Evolutionary conservation across 1,140 invertebrate genomes (phyloP).

Genomic region (Drosophila teissieri): DNA sequence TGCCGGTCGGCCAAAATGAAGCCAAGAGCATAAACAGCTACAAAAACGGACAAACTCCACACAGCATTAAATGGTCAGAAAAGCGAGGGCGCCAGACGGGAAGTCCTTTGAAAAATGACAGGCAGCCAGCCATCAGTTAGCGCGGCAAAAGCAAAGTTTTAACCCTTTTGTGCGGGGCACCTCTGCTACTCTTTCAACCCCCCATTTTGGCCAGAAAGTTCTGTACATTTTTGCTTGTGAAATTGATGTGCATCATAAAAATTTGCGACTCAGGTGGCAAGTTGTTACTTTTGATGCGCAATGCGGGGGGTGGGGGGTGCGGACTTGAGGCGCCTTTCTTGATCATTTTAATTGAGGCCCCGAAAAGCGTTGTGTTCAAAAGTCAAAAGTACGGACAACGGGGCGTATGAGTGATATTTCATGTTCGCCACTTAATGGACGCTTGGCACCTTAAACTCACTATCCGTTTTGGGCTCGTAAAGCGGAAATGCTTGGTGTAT

Average conservation of each 20-base stretch:
- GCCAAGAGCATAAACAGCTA: conserved; percentile 37
- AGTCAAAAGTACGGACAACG: neutral
- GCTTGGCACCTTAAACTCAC: conserved; percentile 11
- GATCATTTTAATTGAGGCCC: conserved; percentile 61
- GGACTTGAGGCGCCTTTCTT: conserved; percentile 21
- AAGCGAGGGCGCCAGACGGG: conserved; percentile 11
- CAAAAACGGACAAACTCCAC: conserved; percentile 11
- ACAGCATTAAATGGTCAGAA: conserved; percentile 33
- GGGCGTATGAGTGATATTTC: conserved; percentile 80
- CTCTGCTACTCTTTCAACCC: too few species aligned
- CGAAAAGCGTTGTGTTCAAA: conserved; percentile 18
- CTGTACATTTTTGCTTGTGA: conserved; percentile 16
- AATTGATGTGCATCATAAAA: conserved; percentile 77
- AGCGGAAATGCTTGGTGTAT: conserved; percentile 30
- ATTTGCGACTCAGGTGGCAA: conserved; percentile 73
- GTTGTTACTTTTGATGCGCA: conserved; percentile 60
- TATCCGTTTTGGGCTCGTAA: conserved; percentile 36
- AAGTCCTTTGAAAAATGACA: conserved; percentile 41
- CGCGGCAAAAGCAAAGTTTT: conserved; percentile 29
- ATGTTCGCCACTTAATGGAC: conserved; percentile 57
- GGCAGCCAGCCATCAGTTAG: conserved; percentile 32
- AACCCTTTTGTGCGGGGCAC: conserved; percentile 11
- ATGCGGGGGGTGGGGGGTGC: neutral
- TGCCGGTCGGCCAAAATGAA: conserved; percentile 53
- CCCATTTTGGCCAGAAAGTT: conserved; percentile 11